phyloP scores from a whole-genome alignment of 2,113 vertebrate genomes.

The Nibea albiflora region DNA sequence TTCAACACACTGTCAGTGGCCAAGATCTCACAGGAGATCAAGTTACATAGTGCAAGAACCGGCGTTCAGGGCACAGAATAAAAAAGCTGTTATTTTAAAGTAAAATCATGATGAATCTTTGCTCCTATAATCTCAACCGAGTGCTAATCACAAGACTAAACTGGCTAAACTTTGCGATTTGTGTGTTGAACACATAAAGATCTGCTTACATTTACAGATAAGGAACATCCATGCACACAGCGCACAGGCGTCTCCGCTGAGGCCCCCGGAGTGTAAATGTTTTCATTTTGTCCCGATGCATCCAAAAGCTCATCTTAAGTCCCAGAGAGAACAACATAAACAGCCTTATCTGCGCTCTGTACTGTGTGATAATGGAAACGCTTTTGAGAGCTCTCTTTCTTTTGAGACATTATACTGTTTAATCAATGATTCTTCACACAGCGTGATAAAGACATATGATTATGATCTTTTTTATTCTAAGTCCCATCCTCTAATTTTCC shows the following conservation, averaged over 20 bases:
- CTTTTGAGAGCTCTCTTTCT: slow-evolving; percentile 32
- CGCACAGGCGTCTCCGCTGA: slow-evolving; percentile 24
- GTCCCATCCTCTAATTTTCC: slow-evolving; percentile 39
- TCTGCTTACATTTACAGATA: not conserved
- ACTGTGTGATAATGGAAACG: slow-evolving; percentile 43
- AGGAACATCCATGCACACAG: slow-evolving; percentile 15
- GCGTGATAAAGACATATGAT: slow-evolving; percentile 61
- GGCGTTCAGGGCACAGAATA: no score
- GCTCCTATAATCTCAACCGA: not conserved
- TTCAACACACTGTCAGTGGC: no score
- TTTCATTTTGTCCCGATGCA: slow-evolving; percentile 20
- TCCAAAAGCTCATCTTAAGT: slow-evolving; percentile 19
- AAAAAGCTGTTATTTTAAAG: no score
- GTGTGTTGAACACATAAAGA: slow-evolving; percentile 6
- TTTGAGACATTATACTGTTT: slow-evolving; percentile 44
- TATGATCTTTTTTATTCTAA: slow-evolving; percentile 68
- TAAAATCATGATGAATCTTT: not conserved
- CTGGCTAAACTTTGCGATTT: slow-evolving; percentile 24
- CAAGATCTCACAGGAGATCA: no score
- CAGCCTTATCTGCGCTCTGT: slow-evolving; percentile 31
- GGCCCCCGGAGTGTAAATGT: slow-evolving; percentile 10
- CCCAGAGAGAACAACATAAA: slow-evolving; percentile 45
- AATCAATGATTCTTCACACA: slow-evolving; percentile 60
- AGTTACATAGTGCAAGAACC: no score
- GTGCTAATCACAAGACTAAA: slow-evolving; percentile 18